phyloP scores from a whole-genome alignment of 1,140 invertebrate genomes.

The Sarcophaga bullata region DNA sequence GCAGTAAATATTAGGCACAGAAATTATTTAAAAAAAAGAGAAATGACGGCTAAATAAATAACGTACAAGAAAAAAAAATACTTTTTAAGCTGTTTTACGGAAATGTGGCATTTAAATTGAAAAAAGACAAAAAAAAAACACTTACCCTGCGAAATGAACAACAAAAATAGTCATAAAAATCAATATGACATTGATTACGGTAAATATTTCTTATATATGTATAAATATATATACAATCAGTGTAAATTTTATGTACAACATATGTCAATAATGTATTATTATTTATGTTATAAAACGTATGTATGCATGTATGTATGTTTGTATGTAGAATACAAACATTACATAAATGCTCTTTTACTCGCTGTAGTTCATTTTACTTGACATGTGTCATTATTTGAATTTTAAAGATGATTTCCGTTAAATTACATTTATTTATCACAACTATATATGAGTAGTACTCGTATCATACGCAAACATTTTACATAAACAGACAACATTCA shows the following conservation, averaged over 20 bases:
- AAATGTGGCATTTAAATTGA: neutral
- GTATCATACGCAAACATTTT: too few relatives aligned
- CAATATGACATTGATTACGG: conserved; percentile 15
- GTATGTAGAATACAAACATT: too few relatives aligned
- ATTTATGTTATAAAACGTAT: neutral
- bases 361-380: neutral
- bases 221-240: neutral
- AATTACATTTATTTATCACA: neutral
- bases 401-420: conserved; percentile 26
- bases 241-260: neutral
- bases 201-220: neutral
- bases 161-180: conserved; percentile 10
- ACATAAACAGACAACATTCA: neutral
- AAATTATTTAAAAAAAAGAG: neutral
- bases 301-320: neutral
- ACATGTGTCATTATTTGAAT: conserved; percentile 12
- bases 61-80: neutral
- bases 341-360: too few relatives aligned
- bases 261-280: too few relatives aligned
- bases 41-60: too few relatives aligned
- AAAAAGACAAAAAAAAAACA: neutral
- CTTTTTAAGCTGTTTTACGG: neutral
- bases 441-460: too few relatives aligned
- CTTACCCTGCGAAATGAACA: neutral
- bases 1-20: neutral